These are phyloP conservation scores for Tenebrosternarchus preto DNA, from an alignment of 2,113 vertebrate genomes.

Conservation along the genomic window DNA sequence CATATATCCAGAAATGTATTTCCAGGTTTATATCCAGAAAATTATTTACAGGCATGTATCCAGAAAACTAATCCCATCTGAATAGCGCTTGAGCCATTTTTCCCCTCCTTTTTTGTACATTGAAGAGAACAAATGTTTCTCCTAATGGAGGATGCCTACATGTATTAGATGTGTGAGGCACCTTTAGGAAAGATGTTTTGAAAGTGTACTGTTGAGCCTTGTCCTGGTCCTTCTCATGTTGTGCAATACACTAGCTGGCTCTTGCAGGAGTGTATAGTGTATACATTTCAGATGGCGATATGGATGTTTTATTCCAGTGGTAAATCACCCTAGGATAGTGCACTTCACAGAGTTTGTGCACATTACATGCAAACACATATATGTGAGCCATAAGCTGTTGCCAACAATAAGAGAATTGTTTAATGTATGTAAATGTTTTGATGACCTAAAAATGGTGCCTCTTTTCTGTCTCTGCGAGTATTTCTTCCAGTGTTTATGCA, in stretches of 20 bases:
- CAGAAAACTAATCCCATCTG: too few species aligned
- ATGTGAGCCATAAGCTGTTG: constrained; percentile 44
- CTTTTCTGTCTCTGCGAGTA: constrained; percentile 62
- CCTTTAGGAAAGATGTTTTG: constrained; percentile 35
- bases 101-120: constrained; percentile 32
- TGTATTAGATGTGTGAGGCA: constrained; percentile 59
- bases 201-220: background rate
- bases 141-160: constrained; percentile 62
- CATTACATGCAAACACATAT: constrained; percentile 31
- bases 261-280: background rate
- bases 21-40: too few species aligned
- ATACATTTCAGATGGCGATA: constrained; percentile 34
- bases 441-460: constrained; percentile 61
- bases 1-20: too few species aligned
- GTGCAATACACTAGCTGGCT: background rate
- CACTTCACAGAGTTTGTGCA: constrained; percentile 35
- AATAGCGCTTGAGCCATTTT: background rate
- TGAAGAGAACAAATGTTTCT: constrained; percentile 52
- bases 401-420: constrained; percentile 68
- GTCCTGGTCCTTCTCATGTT: background rate
- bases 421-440: constrained; percentile 66
- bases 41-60: too few species aligned
- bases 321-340: constrained; percentile 34
- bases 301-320: constrained; percentile 21
- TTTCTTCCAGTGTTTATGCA: constrained; percentile 67